phyloP scores from a whole-genome alignment of 2,888 invertebrate genomes.

The Coecobrya sp. region DNA sequence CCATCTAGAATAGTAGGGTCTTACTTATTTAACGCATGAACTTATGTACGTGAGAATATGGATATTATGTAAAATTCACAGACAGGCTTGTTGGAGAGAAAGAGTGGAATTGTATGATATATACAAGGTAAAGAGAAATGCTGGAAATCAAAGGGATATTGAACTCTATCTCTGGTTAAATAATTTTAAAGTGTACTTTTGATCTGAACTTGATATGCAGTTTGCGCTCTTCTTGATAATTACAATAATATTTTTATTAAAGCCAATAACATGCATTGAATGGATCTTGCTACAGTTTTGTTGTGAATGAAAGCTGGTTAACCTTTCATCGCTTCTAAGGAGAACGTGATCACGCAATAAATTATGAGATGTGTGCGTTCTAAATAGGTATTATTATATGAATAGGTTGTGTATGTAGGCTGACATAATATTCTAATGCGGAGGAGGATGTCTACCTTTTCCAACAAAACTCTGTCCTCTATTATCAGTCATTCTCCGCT shows the following conservation, averaged over 20 bases:
- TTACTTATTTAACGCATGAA: not conserved
- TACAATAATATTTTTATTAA: slow-evolving; percentile 8
- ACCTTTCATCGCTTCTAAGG: slow-evolving; percentile 53
- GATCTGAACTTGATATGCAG: slow-evolving; percentile 35
- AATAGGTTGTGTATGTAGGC: slow-evolving; percentile 10
- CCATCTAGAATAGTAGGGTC: not conserved
- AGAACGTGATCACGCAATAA: slow-evolving; percentile 73
- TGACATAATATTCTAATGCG: slow-evolving; percentile 4
- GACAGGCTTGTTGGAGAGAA: not conserved
- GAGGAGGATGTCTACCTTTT: slow-evolving; percentile 68
- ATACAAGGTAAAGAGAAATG: not conserved
- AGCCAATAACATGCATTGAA: not conserved
- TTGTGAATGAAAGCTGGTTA: slow-evolving; percentile 29
- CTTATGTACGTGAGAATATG: not conserved
- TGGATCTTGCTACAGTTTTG: slow-evolving; percentile 21
- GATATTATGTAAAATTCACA: slow-evolving; percentile 5
- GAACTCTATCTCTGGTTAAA: slow-evolving; percentile 38
- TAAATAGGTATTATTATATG: slow-evolving; percentile 13
- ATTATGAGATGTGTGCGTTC: slow-evolving; percentile 25
- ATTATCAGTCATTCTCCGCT: slow-evolving; percentile 70
- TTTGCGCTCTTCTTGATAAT: not conserved
- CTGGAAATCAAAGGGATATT: slow-evolving; percentile 45
- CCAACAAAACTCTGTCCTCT: slow-evolving; percentile 13
- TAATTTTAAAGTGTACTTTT: slow-evolving; percentile 19
- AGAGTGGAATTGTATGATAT: not conserved